A percentile compares a stretch with the other conserved stretches of the same genome.
These are phyloP conservation scores for Polypterus bichir DNA, from an alignment of 2,113 vertebrate genomes.

Conservation along the genomic window DNA sequence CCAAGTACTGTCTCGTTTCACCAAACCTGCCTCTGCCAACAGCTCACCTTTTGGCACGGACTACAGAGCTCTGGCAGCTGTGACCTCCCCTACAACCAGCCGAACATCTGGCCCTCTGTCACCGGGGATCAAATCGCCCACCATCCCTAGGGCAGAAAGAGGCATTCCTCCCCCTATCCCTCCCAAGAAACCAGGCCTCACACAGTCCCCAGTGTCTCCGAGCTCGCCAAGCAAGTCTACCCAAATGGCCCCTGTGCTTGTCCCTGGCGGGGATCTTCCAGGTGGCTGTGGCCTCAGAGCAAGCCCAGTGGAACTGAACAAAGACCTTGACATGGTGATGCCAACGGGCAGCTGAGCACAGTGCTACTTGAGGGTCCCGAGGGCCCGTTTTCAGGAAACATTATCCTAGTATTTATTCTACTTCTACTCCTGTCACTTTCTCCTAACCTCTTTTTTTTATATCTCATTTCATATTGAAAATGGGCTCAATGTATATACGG, in stretches of 20 bases:
- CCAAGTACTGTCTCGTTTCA: conserved; percentile 82
- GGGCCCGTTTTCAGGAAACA: no score
- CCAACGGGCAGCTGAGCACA: conserved; percentile 64
- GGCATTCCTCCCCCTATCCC: conserved; percentile 89
- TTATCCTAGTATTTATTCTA: no score
- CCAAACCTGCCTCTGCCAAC: conserved; percentile 59
- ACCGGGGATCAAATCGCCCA: conserved; percentile 75
- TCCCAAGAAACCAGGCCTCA: conserved; percentile 82
- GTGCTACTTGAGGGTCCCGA: neutral
- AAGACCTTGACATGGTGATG: conserved; percentile 77
- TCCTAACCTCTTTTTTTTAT: no score
- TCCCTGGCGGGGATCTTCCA: conserved; percentile 47
- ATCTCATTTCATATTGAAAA: no score
- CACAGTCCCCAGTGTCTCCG: conserved; percentile 66
- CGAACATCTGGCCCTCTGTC: conserved; percentile 41
- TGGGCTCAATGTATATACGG: no score
- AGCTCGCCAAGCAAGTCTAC: conserved; percentile 42
- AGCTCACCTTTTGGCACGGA: conserved; percentile 90
- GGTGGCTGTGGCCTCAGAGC: conserved; percentile 59
- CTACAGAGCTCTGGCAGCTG: conserved; percentile 63
- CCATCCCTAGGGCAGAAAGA: conserved; percentile 71
- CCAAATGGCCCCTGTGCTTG: conserved; percentile 28
- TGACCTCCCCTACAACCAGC: conserved; percentile 29
- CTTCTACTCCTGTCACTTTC: no score
- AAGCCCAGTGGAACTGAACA: conserved; percentile 55